A percentile compares a stretch with the other conserved stretches of the same genome.
Evolutionary conservation across 1,140 invertebrate species (phyloP).

Genomic region (Dendrolimus kikuchii): DNA sequence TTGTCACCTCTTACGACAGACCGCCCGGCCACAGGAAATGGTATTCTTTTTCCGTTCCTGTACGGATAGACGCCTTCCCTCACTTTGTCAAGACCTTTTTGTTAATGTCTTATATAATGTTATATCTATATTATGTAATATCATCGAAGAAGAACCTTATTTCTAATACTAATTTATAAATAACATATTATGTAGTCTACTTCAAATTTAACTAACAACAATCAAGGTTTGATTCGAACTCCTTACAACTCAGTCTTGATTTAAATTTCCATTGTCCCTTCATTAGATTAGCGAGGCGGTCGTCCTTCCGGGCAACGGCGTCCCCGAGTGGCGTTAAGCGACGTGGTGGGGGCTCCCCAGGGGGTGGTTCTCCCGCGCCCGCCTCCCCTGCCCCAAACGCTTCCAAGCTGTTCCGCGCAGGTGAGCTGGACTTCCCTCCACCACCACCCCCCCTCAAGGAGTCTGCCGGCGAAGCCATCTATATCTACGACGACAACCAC

Average conservation of each 20-base stretch:
- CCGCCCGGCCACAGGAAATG: too few relatives aligned
- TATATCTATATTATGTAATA: too few relatives aligned
- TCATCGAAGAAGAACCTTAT: background rate
- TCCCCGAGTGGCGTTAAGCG: constrained; percentile 55
- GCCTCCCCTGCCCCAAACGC: constrained; percentile 68
- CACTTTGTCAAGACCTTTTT: too few relatives aligned
- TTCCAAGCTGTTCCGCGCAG: constrained; percentile 61
- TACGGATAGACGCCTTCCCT: too few relatives aligned
- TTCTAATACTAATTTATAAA: background rate
- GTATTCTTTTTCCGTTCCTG: too few relatives aligned
- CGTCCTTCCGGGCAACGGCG: constrained; percentile 68
- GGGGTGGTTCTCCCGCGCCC: constrained; percentile 71
- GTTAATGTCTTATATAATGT: too few relatives aligned
- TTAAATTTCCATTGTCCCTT: background rate
- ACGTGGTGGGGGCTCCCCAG: constrained; percentile 53
- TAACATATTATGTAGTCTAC: too few relatives aligned
- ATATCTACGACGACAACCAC: constrained; percentile 62
- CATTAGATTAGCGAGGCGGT: constrained; percentile 71
- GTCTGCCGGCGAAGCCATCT: constrained; percentile 77
- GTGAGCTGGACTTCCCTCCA: constrained; percentile 74
- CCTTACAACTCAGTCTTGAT: too few relatives aligned
- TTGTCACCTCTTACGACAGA: too few relatives aligned
- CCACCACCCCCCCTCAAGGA: constrained; percentile 74
- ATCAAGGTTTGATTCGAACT: too few relatives aligned
- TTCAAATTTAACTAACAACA: too few relatives aligned